These are phyloP conservation scores for Acronicta psi DNA, from an alignment of 2,888 invertebrate species.

Conservation along the genomic window DNA sequence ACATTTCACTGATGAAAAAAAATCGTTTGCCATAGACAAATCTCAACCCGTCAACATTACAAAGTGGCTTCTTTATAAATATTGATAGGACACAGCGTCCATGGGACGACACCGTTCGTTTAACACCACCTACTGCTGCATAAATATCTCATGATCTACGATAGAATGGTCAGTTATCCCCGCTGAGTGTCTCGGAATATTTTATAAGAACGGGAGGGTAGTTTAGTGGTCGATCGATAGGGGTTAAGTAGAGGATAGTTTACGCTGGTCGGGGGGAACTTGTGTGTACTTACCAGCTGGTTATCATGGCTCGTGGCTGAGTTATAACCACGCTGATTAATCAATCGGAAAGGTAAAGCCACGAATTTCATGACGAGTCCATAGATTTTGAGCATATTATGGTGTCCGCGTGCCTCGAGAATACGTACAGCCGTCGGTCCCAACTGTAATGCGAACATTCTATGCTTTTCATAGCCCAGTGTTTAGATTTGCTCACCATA, in stretches of 20 bases:
- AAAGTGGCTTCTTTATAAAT: conserved; percentile 58
- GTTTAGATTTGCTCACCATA: no score
- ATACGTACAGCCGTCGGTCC: no score
- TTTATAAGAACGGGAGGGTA: conserved; percentile 27
- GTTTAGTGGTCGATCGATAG: conserved; percentile 36
- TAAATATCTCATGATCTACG: conserved; percentile 58
- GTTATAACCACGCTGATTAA: no score
- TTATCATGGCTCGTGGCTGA: background rate
- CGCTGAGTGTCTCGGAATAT: conserved; percentile 38
- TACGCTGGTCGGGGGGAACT: background rate
- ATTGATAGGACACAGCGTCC: conserved; percentile 54
- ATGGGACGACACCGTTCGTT: conserved; percentile 45
- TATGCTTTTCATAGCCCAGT: no score
- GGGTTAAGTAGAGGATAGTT: conserved; percentile 31
- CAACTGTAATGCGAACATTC: no score
- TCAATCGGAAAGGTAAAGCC: no score
- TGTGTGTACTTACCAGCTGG: background rate
- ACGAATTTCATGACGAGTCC: no score
- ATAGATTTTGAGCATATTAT: no score
- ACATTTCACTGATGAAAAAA: background rate
- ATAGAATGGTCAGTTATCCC: conserved; percentile 51
- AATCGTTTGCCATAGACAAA: background rate
- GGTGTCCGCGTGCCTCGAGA: no score
- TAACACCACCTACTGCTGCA: conserved; percentile 44
- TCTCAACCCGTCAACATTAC: conserved; percentile 9